Base-by-base conservation (phyloP, 2,113 vertebrate species). In the Ranitomeya variabilis region DNA sequence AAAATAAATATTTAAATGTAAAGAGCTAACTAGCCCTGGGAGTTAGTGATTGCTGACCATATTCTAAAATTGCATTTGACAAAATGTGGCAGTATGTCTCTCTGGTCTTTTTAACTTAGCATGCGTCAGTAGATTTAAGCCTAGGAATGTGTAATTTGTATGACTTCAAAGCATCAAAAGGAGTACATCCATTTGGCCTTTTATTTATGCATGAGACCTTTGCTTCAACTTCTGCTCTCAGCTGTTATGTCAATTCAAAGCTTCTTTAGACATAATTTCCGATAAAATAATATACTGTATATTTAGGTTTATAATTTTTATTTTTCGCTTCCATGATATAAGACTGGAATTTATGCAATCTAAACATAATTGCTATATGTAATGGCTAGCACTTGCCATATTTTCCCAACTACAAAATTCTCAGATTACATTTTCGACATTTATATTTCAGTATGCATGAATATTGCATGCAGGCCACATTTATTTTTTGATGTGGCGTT, bases 401-500 rank as follows among this genome's bases (percentile, higher is more conserved):
- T 67, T 85, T 60, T 57, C 23, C 67, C 52, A 81, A 87, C 69
- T 66, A 83, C 57, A 77, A 77, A 37, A 83, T 66, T 13, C 59
- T 83, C 80, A 77, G 59, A 88, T 82, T 79, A 82, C 57, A 84
- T 89, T 89, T 77, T 78, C 79, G 73, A 62, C 87, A 89, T 89
- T 89, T 89, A 84, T 89, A 89, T 89, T 89, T 89, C 84, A 89
- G 45, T 89, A 69, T 55, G 81, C 82, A 89, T 89, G 82, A 89
- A 89, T 89, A 89, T 89, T 89, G 81, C 87, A 89, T 89, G 76
- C 81, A 69, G 87, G 54, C 87, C 78, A 76, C 81, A 85, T 89
- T 89, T 79, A 85, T 79, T 89, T 88, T 89, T 85, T 89, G 87
- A 89, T 89, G 73, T 85, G 87, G 87, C 85, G 87, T 89, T 89